These are phyloP conservation scores for Dolichoris vasculosae DNA, from an alignment of 1,140 invertebrate species.

Conservation along the genomic window DNA sequence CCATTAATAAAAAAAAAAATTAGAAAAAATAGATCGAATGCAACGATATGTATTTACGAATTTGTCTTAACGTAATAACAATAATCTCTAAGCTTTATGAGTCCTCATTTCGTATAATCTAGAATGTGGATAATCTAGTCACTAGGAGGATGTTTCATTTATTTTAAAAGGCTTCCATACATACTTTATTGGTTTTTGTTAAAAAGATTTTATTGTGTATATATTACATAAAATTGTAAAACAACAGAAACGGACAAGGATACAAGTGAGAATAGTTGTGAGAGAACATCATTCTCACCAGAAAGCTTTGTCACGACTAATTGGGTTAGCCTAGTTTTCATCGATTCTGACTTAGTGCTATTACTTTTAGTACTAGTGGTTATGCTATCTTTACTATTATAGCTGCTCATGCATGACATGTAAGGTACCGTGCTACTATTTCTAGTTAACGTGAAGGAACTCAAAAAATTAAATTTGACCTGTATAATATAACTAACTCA, in stretches of 20 bases:
- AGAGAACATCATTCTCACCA: constrained; percentile 10
- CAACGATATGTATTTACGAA: background rate
- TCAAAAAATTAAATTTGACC: constrained; percentile 49
- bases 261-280: background rate
- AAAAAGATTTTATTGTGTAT: background rate
- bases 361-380: background rate
- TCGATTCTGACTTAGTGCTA: constrained; percentile 56
- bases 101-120: background rate
- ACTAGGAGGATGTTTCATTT: background rate
- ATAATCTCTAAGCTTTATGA: background rate
- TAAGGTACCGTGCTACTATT: background rate
- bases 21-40: background rate
- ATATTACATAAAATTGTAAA: background rate
- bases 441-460: constrained; percentile 36
- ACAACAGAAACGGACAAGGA: background rate
- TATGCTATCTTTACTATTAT: background rate
- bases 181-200: background rate
- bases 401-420: background rate
- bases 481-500: constrained; percentile 8
- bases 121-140: background rate
- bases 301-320: constrained; percentile 64
- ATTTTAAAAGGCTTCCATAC: background rate
- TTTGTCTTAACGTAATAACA: background rate
- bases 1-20: background rate
- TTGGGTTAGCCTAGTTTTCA: constrained; percentile 64